Base-by-base conservation (phyloP, 2,113 vertebrate species). In the Bettongia penicillata region DNA sequence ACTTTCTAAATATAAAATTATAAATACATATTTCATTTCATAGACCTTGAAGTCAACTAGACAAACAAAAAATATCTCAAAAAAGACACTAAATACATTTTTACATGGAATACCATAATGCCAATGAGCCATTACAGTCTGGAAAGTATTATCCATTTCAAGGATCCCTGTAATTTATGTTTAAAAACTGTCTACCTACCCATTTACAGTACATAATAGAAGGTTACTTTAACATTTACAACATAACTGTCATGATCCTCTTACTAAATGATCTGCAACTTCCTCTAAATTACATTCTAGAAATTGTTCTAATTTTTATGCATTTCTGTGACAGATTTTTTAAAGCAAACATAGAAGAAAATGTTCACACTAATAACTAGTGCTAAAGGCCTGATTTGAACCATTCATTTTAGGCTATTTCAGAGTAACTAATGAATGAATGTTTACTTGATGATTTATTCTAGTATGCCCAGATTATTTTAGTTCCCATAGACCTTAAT, bases 271-370 rank as follows among this genome's bases (percentile, higher is more conserved):
- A 48, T 84, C 95, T 84, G 91, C 93, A 91, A 10, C 0, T 0
- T 89, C 93, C 94, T 94, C 91, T 96, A 95, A 96, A 95, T 97
- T 95, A 96, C 2, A 16, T 90, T 90, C 93, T 93, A 92, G 95
- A 95, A 95, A 95, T 91, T 90, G 37, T 51, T 95, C 52, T 91
- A 89, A 68, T 94, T 93, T 93, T 96, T 93, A 43, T 89, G 91
- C 90, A 57, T 94, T 96, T 95, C 91, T 93, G 77, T 94, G 96
- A 93, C 57, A 96, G 89, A 91, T 96, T 96, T 94, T 77, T 68
- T 57, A 84, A 91, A 90, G 96, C 96, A 84, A 95, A 95, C 95
- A 89, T 5, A 47, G 89, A 57, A 91, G 47, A 91, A 92, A 61
- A 90, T 7, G 22, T 51, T 48, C 12, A 51, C 89, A 94, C 8